Evolutionary conservation across 2,888 invertebrate species (phyloP).

Genomic region (Acanthosepion lycidas): DNA sequence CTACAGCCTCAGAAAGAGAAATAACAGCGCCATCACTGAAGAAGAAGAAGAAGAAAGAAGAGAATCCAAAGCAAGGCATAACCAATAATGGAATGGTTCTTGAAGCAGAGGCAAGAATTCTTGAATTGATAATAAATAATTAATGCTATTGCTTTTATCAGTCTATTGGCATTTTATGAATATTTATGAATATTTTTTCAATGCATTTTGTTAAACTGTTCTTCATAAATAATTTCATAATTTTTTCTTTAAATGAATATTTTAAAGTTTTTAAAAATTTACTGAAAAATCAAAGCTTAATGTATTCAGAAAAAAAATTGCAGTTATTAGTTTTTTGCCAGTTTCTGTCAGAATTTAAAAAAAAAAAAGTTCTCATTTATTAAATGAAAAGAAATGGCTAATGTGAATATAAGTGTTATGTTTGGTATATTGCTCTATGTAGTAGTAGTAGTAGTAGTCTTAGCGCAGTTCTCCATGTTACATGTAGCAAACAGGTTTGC

Average conservation of each 20-base stretch:
- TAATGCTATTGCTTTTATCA: not conserved
- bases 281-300: not conserved
- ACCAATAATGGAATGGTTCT: constrained; percentile 37
- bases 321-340: too few species aligned
- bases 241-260: not conserved
- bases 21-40: not conserved
- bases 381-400: too few species aligned
- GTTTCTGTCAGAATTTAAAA: too few species aligned
- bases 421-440: too few species aligned
- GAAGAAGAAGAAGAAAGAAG: not conserved
- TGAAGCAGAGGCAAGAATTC: not conserved
- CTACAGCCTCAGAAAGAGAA: not conserved
- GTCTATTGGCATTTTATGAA: not conserved
- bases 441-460: too few species aligned
- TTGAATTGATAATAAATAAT: not conserved
- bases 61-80: not conserved
- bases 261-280: not conserved
- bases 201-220: not conserved
- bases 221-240: not conserved
- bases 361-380: too few species aligned
- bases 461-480: too few species aligned
- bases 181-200: not conserved
- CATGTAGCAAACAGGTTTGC: too few species aligned
- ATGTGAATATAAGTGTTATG: too few species aligned
- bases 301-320: not conserved